A percentile compares a stretch with the other conserved stretches of the same genome.
Evolutionary conservation across 2,888 invertebrate genomes (phyloP).

Genomic region (Calliopum simillimum): DNA sequence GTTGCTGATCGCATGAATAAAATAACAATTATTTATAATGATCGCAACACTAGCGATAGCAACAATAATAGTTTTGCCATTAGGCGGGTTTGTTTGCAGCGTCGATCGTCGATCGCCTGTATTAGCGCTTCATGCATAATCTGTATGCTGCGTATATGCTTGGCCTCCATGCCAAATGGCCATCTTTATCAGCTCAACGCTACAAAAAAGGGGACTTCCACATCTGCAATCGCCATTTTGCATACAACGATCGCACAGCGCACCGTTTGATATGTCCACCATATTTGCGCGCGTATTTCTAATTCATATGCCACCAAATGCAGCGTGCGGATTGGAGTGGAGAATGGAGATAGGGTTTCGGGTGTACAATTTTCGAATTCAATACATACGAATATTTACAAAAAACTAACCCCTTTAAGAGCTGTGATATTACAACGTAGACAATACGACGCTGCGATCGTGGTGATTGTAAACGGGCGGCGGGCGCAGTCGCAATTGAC

Average conservation of each 20-base stretch:
- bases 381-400: slow-evolving; percentile 4
- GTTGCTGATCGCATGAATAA: slow-evolving; percentile 35
- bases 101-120: slow-evolving; percentile 6
- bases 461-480: too few species aligned
- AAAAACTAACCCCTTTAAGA: slow-evolving; percentile 22
- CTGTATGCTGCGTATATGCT: slow-evolving; percentile 35
- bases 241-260: slow-evolving; percentile 9
- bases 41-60: slow-evolving; percentile 18
- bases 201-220: slow-evolving; percentile 25
- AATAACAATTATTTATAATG: slow-evolving; percentile 38
- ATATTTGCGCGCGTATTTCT: slow-evolving; percentile 34
- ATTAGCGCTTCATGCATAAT: slow-evolving; percentile 14
- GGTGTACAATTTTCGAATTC: background rate
- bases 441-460: background rate
- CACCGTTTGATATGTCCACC: background rate
- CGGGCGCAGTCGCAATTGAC: background rate
- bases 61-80: slow-evolving; percentile 2
- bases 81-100: background rate
- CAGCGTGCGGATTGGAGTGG: background rate
- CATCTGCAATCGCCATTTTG: slow-evolving; percentile 24
- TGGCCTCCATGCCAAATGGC: slow-evolving; percentile 35
- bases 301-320: slow-evolving; percentile 1
- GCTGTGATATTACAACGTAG: background rate
- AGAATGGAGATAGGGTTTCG: background rate
- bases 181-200: slow-evolving; percentile 31